Evolutionary conservation across 1,140 invertebrate species (phyloP).

Genomic region (Teleopsis dalmanni): DNA sequence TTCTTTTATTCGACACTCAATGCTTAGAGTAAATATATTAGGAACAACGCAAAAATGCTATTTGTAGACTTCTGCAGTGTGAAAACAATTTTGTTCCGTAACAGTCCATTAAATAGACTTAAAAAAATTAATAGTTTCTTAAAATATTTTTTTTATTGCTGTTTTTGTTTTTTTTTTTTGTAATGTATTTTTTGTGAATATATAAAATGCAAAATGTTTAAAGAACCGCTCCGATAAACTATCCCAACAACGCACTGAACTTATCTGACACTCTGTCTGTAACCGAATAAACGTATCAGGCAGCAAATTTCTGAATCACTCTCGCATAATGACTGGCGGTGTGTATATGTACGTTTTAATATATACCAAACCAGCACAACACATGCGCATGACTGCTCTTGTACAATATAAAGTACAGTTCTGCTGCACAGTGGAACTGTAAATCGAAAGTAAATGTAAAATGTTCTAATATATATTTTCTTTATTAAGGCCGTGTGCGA

Average conservation of each 20-base stretch:
- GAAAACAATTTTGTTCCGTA: too few species aligned
- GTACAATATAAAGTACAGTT: constrained; percentile 14
- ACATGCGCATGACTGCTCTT: constrained; percentile 12
- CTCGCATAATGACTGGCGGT: not conserved
- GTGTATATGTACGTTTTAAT: constrained; percentile 2
- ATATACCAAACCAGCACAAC: constrained; percentile 5
- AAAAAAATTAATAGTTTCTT: too few species aligned
- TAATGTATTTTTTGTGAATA: not conserved
- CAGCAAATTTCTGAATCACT: constrained; percentile 5
- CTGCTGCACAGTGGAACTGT: constrained; percentile 5
- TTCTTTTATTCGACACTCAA: too few species aligned
- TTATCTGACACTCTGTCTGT: constrained; percentile 3
- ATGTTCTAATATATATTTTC: not conserved
- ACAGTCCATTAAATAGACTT: too few species aligned
- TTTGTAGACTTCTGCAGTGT: too few species aligned
- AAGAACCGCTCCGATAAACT: not conserved
- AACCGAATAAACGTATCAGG: constrained; percentile 7
- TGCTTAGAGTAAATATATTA: too few species aligned
- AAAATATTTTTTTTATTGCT: too few species aligned
- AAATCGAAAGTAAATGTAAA: not conserved
- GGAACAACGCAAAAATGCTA: too few species aligned
- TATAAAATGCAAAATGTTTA: not conserved
- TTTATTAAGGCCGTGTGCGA: too few species aligned
- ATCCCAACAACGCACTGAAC: not conserved
- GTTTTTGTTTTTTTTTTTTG: not conserved